Evolutionary conservation across 2,888 invertebrate genomes (phyloP).

Genomic region (Rhagonycha fulva): DNA sequence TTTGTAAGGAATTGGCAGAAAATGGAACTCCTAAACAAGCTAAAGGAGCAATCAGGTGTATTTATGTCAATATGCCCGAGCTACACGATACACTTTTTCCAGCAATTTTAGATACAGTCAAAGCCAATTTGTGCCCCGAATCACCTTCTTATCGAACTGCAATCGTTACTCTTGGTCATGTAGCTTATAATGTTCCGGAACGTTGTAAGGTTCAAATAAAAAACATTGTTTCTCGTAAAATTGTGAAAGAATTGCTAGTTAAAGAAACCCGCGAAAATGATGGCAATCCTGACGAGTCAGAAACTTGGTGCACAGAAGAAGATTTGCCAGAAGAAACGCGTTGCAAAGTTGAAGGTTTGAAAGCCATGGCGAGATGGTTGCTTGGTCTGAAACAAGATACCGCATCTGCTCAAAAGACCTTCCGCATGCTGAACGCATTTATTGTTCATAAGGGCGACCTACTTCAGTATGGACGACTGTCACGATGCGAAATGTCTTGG

Average conservation of each 20-base stretch:
- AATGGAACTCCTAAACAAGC: slow-evolving; percentile 93
- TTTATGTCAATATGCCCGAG: slow-evolving; percentile 79
- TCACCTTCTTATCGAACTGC: slow-evolving; percentile 89
- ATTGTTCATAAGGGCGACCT: slow-evolving; percentile 80
- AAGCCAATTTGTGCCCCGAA: slow-evolving; percentile 72
- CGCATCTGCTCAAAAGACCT: slow-evolving; percentile 88
- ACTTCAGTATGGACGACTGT: slow-evolving; percentile 71
- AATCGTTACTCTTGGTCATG: slow-evolving; percentile 92
- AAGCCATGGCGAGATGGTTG: slow-evolving; percentile 96
- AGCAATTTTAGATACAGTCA: slow-evolving; percentile 80
- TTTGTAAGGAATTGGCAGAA: slow-evolving; percentile 87
- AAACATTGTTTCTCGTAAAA: slow-evolving; percentile 92
- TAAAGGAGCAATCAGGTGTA: slow-evolving; percentile 93
- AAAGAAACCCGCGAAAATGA: slow-evolving; percentile 66
- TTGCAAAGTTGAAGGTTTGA: slow-evolving; percentile 92
- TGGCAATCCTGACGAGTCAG: slow-evolving; percentile 55
- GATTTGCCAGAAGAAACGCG: slow-evolving; percentile 88
- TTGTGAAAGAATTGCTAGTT: slow-evolving; percentile 93
- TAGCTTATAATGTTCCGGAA: slow-evolving; percentile 90
- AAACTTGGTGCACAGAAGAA: slow-evolving; percentile 84
- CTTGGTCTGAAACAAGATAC: slow-evolving; percentile 88
- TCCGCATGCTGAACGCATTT: slow-evolving; percentile 92
- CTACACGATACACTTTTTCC: slow-evolving; percentile 79
- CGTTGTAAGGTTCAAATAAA: slow-evolving; percentile 90
- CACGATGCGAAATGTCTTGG: slow-evolving; percentile 91